phyloP scores from a whole-genome alignment of 2,797 vertebrate species.

The Octomys mimax region DNA sequence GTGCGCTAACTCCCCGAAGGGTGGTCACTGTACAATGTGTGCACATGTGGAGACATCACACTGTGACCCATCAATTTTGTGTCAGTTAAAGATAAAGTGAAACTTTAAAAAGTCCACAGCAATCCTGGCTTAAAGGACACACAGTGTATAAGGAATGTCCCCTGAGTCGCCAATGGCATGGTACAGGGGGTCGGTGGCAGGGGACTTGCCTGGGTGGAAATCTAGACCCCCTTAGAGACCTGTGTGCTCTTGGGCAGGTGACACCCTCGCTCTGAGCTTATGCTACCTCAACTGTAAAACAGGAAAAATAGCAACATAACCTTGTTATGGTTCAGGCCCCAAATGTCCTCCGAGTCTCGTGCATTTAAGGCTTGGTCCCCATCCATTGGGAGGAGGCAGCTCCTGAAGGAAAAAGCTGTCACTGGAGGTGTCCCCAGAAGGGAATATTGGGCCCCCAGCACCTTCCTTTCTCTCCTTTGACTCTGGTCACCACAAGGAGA shows the following conservation, averaged over 20 bases:
- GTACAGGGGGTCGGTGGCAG: neutral
- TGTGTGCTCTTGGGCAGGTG: neutral
- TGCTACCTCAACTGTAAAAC: neutral
- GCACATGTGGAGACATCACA: neutral
- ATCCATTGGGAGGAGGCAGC: neutral
- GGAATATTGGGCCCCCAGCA: neutral
- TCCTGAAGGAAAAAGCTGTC: neutral
- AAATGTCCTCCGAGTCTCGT: neutral
- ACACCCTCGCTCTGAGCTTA: neutral
- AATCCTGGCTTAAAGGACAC: neutral
- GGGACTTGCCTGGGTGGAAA: neutral
- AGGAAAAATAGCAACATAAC: rapidly evolving
- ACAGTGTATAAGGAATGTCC: neutral
- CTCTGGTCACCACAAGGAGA: neutral
- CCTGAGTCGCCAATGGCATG: neutral
- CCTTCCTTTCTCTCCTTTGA: neutral
- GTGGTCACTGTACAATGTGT: neutral
- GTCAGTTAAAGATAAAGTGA: neutral
- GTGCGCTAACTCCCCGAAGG: neutral
- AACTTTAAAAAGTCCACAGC: neutral
- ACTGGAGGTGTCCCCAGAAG: neutral
- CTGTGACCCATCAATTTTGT: too few species aligned
- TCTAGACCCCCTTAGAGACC: neutral
- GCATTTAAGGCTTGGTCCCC: neutral
- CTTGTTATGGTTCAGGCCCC: neutral